Evolutionary conservation across 2,797 vertebrate genomes (phyloP).

Genomic region (Pangasius krempfi): DNA sequence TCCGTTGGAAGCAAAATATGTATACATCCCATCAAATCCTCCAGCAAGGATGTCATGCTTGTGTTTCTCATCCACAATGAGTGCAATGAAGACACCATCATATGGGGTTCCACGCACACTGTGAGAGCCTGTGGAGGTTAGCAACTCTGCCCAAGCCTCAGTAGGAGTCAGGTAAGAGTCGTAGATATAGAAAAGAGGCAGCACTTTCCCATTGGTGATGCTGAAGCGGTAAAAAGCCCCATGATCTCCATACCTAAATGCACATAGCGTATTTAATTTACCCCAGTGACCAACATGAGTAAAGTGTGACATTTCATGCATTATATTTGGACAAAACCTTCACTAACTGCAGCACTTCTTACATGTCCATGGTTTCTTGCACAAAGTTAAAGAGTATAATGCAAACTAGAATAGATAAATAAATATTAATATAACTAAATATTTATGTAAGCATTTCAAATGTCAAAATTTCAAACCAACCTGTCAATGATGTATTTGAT

Average conservation of each 20-base stretch:
- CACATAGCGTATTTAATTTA: slow-evolving; percentile 12
- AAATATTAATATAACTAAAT: not conserved
- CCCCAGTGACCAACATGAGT: not conserved
- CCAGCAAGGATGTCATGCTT: slow-evolving; percentile 82
- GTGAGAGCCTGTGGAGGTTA: slow-evolving; percentile 78
- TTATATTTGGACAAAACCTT: not conserved
- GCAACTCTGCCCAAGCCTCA: slow-evolving; percentile 84
- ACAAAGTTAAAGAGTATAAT: not conserved
- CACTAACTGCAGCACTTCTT: not conserved
- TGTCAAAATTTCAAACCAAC: slow-evolving; percentile 60
- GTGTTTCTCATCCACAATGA: slow-evolving; percentile 86
- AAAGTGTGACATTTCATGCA: not conserved
- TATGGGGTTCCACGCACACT: slow-evolving; percentile 82
- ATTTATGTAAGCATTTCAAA: not conserved
- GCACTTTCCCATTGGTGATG: slow-evolving; percentile 78
- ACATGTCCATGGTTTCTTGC: not conserved
- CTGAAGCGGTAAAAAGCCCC: slow-evolving; percentile 84
- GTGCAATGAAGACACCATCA: slow-evolving; percentile 81
- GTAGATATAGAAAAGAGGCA: slow-evolving; percentile 88
- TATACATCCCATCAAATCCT: slow-evolving; percentile 88
- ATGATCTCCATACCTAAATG: slow-evolving; percentile 82
- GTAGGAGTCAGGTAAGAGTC: slow-evolving; percentile 86
- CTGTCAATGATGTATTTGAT: slow-evolving; percentile 81
- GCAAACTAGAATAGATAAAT: not conserved
- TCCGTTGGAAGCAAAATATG: slow-evolving; percentile 89